Evolutionary conservation across 2,113 vertebrate species (phyloP).

Genomic region (Camarhynchus parvulus): DNA sequence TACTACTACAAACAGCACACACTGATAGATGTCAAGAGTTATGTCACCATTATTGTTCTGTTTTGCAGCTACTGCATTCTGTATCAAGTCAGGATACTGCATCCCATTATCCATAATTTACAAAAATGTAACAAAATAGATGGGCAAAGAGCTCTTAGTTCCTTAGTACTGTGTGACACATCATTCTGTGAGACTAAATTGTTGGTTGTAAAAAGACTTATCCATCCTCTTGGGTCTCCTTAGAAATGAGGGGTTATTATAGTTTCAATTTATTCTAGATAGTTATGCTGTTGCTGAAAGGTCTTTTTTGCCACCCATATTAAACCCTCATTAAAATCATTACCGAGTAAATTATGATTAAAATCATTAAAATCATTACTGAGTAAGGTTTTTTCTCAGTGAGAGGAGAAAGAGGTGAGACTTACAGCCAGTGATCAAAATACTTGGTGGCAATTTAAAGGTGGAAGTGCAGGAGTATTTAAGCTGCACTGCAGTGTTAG

Average conservation of each 20-base stretch:
- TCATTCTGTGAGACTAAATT: not conserved
- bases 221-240: not conserved
- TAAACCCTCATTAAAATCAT: slow-evolving; percentile 10
- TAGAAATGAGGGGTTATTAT: not conserved
- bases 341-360: not conserved
- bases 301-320: not conserved
- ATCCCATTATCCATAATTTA: not conserved
- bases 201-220: not conserved
- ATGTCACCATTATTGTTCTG: not conserved
- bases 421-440: slow-evolving; percentile 48
- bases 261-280: not conserved
- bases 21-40: not conserved
- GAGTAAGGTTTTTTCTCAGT: not conserved
- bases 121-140: not conserved
- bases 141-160: not conserved
- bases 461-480: slow-evolving; percentile 64
- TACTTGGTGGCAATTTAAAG: slow-evolving; percentile 48
- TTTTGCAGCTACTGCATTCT: not conserved
- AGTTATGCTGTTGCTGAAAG: not conserved
- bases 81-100: not conserved
- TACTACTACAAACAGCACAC: not conserved
- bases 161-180: not conserved
- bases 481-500: not conserved
- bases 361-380: slow-evolving; percentile 14
- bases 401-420: slow-evolving; percentile 34